Conservation (phyloP, 2,797 vertebrate genomes). For the Melanotaenia trifasciata region DNA sequence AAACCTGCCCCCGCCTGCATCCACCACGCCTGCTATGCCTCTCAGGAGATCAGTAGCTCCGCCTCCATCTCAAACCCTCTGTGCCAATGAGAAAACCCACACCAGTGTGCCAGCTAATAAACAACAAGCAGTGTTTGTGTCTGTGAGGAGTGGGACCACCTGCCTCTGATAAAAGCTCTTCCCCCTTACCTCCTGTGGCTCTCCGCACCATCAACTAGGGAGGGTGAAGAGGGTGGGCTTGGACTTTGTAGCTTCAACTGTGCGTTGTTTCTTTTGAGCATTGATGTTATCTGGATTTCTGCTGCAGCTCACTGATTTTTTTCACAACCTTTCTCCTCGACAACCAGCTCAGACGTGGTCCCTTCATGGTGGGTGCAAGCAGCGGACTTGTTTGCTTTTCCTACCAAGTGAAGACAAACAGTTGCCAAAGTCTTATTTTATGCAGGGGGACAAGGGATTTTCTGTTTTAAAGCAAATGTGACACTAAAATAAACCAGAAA, state of each 20-base stretch:
- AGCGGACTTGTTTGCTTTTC: constrained; percentile 52
- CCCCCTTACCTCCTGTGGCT: constrained; percentile 28
- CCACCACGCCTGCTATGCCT: constrained; percentile 58
- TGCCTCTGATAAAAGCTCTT: constrained; percentile 58
- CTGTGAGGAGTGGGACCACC: not conserved
- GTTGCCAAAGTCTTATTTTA: constrained; percentile 83
- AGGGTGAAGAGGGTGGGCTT: constrained; percentile 25
- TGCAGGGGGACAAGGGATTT: constrained; percentile 79
- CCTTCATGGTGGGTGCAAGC: constrained; percentile 37
- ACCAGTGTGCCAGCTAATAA: constrained; percentile 85
- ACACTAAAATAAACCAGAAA: constrained; percentile 50
- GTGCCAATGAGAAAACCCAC: constrained; percentile 83
- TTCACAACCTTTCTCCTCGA: constrained; percentile 16
- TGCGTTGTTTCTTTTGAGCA: constrained; percentile 67
- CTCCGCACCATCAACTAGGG: not conserved
- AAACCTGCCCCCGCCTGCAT: constrained; percentile 39
- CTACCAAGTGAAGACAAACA: constrained; percentile 66
- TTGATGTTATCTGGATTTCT: constrained; percentile 56
- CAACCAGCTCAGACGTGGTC: constrained; percentile 35
- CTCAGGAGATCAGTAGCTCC: constrained; percentile 90
- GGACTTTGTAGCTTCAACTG: constrained; percentile 66
- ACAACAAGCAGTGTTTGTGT: constrained; percentile 34
- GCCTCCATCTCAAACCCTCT: constrained; percentile 84
- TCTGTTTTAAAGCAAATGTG: constrained; percentile 56
- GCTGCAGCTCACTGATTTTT: constrained; percentile 39